Base-by-base conservation (phyloP, 2,113 vertebrate genomes). In the Ascaphus truei region DNA sequence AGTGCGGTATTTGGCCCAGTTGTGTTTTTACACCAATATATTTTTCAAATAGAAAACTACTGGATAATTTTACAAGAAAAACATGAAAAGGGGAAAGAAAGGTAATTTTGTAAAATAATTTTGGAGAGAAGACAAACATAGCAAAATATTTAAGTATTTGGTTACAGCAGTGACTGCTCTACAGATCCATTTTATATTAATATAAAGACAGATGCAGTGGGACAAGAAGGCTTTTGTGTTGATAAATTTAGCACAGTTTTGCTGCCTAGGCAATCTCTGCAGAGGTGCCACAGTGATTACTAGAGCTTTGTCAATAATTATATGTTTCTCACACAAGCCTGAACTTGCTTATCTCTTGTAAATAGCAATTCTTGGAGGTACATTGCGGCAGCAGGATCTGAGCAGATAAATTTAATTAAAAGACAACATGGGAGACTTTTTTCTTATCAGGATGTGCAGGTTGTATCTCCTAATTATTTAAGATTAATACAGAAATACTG, bases 251-350 rank as follows among this genome's bases (percentile, higher is more conserved):
- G 36, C 15, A 6, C 26, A 5, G 51, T n/a, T 63, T 59, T 74
- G 47, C 57, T 2, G 0, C 4, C 8, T 6, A 1, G 1, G 12
- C 55, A 48, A 39, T 62, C 31, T 27, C 47, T 50, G 39, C 34
- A 45, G 26, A 62, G 29, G 39, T 16, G 25, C 3, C 22, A 3
- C 16, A n/a, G n/a, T 45, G 8, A 34, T 65, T 12, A 36, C 68
- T 47, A 62, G 57, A 72, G 58, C 27, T 63, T 72, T 29, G 69
- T 59, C 64, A 68, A n/a, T 81, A 76, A 73, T 64, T 78, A 48
- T 20, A 25, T 62, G 56, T 61, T 4, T 15, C 22, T 61, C 36
- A 5, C 7, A 12, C 56, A 62, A 56, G 55, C 11, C 13, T 12
- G 20, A 63, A n/a, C 3, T 22, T 2, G 9, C 29, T 50, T 62